Conservation (phyloP, 2,888 invertebrate genomes). For the Drosophila yooni region DNA sequence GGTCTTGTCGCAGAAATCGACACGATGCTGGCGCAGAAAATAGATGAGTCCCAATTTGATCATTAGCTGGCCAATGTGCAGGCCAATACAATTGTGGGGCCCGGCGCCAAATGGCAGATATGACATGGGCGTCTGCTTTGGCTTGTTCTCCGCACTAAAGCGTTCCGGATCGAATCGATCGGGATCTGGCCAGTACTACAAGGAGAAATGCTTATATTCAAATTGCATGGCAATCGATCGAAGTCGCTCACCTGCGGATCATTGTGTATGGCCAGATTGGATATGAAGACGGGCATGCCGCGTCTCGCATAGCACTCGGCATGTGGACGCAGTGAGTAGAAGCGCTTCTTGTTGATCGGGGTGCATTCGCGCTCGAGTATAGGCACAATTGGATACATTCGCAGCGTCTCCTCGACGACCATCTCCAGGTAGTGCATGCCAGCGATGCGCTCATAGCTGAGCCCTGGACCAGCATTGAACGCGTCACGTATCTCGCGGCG, state of each 20-base stretch:
- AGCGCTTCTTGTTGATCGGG: slow-evolving; percentile 77
- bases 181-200: slow-evolving; percentile 83
- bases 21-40: slow-evolving; percentile 81
- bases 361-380: slow-evolving; percentile 83
- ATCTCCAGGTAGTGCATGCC: slow-evolving; percentile 85
- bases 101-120: slow-evolving; percentile 84
- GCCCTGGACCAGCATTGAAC: slow-evolving; percentile 49
- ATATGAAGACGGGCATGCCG: slow-evolving; percentile 84
- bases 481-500: slow-evolving; percentile 84
- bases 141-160: slow-evolving; percentile 76
- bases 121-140: slow-evolving; percentile 78
- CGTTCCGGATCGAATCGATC: slow-evolving; percentile 83
- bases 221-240: too few species aligned
- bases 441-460: slow-evolving; percentile 84
- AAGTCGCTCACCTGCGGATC: slow-evolving; percentile 81
- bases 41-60: slow-evolving; percentile 83
- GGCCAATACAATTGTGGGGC: slow-evolving; percentile 83
- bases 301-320: slow-evolving; percentile 81
- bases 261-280: slow-evolving; percentile 83
- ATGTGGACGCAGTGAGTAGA: slow-evolving; percentile 82
- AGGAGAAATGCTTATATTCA: not conserved
- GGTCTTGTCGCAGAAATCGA: slow-evolving; percentile 78
- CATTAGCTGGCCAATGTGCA: slow-evolving; percentile 80
- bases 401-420: slow-evolving; percentile 84
- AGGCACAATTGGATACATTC: slow-evolving; percentile 84